Conservation (phyloP, 2,888 invertebrate genomes). For the Agrotis ipsilon region DNA sequence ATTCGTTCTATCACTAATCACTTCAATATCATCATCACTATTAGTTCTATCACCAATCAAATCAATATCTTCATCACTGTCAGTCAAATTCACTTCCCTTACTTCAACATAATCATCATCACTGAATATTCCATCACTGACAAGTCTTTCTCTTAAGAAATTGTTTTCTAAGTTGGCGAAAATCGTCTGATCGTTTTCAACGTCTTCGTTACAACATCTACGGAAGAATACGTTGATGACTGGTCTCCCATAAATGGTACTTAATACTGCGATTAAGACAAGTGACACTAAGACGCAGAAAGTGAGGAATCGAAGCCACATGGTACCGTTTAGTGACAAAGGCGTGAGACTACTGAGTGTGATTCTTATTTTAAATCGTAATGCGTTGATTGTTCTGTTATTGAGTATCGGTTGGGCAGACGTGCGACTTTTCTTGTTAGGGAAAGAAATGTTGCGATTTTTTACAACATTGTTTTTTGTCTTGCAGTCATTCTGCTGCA, state of each 20-base stretch:
- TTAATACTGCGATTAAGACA: slow-evolving; percentile 80
- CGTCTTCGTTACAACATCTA: slow-evolving; percentile 82
- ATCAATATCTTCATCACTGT: slow-evolving; percentile 55
- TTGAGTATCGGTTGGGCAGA: slow-evolving; percentile 52
- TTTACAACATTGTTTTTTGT: neutral
- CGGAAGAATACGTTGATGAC: slow-evolving; percentile 81
- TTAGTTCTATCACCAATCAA: slow-evolving; percentile 31
- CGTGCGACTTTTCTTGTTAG: slow-evolving; percentile 53
- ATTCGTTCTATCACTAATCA: slow-evolving; percentile 17
- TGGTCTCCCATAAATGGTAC: slow-evolving; percentile 82
- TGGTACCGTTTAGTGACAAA: slow-evolving; percentile 57
- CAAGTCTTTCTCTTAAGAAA: slow-evolving; percentile 79
- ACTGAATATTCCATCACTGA: slow-evolving; percentile 71
- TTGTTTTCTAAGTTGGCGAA: slow-evolving; percentile 83
- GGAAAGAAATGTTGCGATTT: neutral
- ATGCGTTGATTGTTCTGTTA: slow-evolving; percentile 73
- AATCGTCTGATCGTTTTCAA: slow-evolving; percentile 84
- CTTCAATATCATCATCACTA: slow-evolving; percentile 58
- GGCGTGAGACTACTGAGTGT: slow-evolving; percentile 51
- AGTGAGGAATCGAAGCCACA: slow-evolving; percentile 85
- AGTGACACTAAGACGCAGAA: slow-evolving; percentile 83
- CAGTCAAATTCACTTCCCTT: slow-evolving; percentile 63
- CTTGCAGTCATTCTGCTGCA: too few species aligned
- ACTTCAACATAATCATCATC: slow-evolving; percentile 67
- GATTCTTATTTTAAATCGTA: slow-evolving; percentile 73